Evolutionary conservation across 2,888 invertebrate genomes (phyloP).

Genomic region (Tyria jacobaeae): DNA sequence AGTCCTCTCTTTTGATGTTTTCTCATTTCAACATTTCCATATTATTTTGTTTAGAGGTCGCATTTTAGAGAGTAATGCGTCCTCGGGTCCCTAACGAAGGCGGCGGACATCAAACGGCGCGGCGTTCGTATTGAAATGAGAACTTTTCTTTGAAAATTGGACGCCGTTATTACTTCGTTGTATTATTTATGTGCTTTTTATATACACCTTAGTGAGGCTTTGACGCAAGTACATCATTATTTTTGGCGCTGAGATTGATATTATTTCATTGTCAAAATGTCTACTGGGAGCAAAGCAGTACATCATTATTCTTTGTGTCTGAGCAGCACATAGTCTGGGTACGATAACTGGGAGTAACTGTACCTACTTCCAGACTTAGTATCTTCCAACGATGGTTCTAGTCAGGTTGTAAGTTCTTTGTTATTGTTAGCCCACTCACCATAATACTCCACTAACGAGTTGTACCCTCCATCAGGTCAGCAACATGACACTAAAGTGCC

Average conservation of each 20-base stretch:
- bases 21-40: slow-evolving; percentile 78
- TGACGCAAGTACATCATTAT: slow-evolving; percentile 31
- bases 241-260: slow-evolving; percentile 17
- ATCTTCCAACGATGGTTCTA: too few species aligned
- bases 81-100: slow-evolving; percentile 53
- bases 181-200: slow-evolving; percentile 63
- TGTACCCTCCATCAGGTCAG: too few species aligned
- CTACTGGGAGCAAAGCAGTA: background rate
- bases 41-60: slow-evolving; percentile 70
- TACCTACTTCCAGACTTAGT: too few species aligned
- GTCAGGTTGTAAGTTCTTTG: too few species aligned
- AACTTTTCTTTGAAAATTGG: slow-evolving; percentile 73
- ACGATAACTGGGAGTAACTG: too few species aligned
- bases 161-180: slow-evolving; percentile 70
- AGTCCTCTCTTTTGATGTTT: slow-evolving; percentile 66
- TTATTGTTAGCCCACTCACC: too few species aligned
- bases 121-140: slow-evolving; percentile 59
- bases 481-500: too few species aligned
- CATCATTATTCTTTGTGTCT: background rate
- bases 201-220: slow-evolving; percentile 33
- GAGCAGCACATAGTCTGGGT: too few species aligned
- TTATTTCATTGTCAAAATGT: slow-evolving; percentile 13
- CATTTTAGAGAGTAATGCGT: slow-evolving; percentile 33
- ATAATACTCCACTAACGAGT: too few species aligned
- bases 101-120: slow-evolving; percentile 56